A percentile compares a stretch with the other conserved stretches of the same genome.
Evolutionary conservation across 1,140 invertebrate species (phyloP).

Genomic region (Eriosoma lanigerum): DNA sequence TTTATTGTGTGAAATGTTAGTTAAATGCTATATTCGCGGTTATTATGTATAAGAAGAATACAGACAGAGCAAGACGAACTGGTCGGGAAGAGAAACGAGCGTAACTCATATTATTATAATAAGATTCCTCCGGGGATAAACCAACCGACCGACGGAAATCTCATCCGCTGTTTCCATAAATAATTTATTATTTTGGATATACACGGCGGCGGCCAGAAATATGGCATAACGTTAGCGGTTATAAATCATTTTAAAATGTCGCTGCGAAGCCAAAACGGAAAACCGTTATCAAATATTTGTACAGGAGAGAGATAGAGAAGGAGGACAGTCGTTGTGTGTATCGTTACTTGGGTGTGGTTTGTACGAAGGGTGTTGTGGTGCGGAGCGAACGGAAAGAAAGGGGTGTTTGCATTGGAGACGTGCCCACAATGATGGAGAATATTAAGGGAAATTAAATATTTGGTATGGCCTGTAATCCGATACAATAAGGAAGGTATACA

Average conservation of each 20-base stretch:
- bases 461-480: slow-evolving; percentile 39
- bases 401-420: slow-evolving; percentile 48
- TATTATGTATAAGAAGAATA: not conserved
- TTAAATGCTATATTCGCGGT: slow-evolving; percentile 23
- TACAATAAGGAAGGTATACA: slow-evolving; percentile 35
- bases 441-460: slow-evolving; percentile 50
- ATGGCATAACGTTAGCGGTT: slow-evolving; percentile 42
- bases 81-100: slow-evolving; percentile 5
- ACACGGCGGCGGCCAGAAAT: slow-evolving; percentile 22
- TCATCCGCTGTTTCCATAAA: slow-evolving; percentile 41
- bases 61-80: not conserved
- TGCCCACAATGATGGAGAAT: slow-evolving; percentile 30
- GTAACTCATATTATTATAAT: slow-evolving; percentile 49
- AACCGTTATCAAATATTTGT: slow-evolving; percentile 52
- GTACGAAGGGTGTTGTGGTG: not conserved
- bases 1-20: not conserved
- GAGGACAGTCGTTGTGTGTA: slow-evolving; percentile 1
- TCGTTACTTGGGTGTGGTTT: slow-evolving; percentile 33
- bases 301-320: slow-evolving; percentile 13
- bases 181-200: slow-evolving; percentile 50
- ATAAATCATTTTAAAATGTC: slow-evolving; percentile 52
- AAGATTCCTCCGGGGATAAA: slow-evolving; percentile 40
- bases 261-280: slow-evolving; percentile 49
- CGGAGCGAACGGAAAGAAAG: not conserved
- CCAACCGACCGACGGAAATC: slow-evolving; percentile 42